These are phyloP conservation scores for Oscheius sp. DNA, from an alignment of 2,888 invertebrate genomes.

Conservation along the genomic window DNA sequence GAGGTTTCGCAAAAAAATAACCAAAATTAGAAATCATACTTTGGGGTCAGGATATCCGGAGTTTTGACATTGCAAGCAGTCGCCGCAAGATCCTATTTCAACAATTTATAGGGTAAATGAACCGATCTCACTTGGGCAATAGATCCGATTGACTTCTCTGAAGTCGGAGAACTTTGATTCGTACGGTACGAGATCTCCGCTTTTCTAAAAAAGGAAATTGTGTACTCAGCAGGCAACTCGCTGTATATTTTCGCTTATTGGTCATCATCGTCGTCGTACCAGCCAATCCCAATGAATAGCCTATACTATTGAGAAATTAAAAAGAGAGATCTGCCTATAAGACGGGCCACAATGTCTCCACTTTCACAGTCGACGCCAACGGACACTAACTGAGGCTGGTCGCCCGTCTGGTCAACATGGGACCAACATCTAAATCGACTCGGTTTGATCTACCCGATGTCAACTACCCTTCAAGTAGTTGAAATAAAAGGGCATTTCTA, in stretches of 20 bases:
- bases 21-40: slow-evolving; percentile 3
- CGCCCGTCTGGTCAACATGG: slow-evolving; percentile 58
- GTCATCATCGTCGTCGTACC: slow-evolving; percentile 62
- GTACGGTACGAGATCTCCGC: too few relatives aligned
- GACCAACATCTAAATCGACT: slow-evolving; percentile 58
- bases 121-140: slow-evolving; percentile 57
- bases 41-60: slow-evolving; percentile 72
- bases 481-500: slow-evolving; percentile 54
- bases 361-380: slow-evolving; percentile 68
- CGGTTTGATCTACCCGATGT: not conserved
- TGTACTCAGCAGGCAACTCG: too few relatives aligned
- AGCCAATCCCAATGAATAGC: too few relatives aligned
- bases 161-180: slow-evolving; percentile 51
- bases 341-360: slow-evolving; percentile 67
- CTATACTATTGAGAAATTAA: slow-evolving; percentile 67
- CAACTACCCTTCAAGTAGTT: slow-evolving; percentile 45
- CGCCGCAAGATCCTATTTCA: slow-evolving; percentile 45
- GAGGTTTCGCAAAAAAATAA: not conserved
- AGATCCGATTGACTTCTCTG: slow-evolving; percentile 68
- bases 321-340: slow-evolving; percentile 69
- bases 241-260: not conserved
- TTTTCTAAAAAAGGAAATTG: too few relatives aligned
- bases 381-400: slow-evolving; percentile 56
- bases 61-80: slow-evolving; percentile 55
- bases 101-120: not conserved